Evolutionary conservation across 2,888 invertebrate genomes (phyloP), one percentile per base, ranked within the genome.

Genomic region (Tillus elongatus): DNA sequence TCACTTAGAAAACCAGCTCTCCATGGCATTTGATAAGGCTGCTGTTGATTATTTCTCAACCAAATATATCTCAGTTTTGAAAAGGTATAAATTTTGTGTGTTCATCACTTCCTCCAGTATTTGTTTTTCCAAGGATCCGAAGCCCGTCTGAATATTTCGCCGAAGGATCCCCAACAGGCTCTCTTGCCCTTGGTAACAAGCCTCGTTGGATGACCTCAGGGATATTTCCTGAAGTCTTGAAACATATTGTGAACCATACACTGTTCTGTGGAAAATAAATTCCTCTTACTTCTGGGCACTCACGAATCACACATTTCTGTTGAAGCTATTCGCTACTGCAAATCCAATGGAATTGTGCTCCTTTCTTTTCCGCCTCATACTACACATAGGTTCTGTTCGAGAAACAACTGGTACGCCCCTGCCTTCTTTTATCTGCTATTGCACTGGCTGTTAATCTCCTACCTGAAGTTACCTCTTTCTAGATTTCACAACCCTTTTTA

Each of bases 281-380:
- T n/a, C n/a, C n/a, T n/a, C n/a, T n/a, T n/a, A n/a, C n/a, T n/a
- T 8, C 12, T 39, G 4, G 41, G 39, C 30, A 43, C 41, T 19
- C 43, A 45, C 15, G 37, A 41, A 16, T 36, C 30, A 4, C 39
- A 40, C 31, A 19, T 28, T 3, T 28, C 33, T 6, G 30, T 44
- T 6, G 31, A 31, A 9, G 47, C 42, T 14, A 38, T 52, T 13
- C 26, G 50, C 36, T 45, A 47, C 49, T 49, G 50, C 15, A 53
- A 50, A 44, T 52, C 52, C 35, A 50, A 56, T 44, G 57, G 58
- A 3, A 50, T 63, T 29, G 39, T 53, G 14, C 30, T 57, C 31
- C 37, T 60, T 13, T 51, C 56, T 3, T 53, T 63, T 36, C 56
- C 58, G 10, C n/a, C n/a, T n/a, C n/a, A n/a, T n/a, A n/a, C n/a